These are phyloP conservation scores for Ctenopoma multispine DNA, from an alignment of 2,797 vertebrate species.

Conservation along the genomic window DNA sequence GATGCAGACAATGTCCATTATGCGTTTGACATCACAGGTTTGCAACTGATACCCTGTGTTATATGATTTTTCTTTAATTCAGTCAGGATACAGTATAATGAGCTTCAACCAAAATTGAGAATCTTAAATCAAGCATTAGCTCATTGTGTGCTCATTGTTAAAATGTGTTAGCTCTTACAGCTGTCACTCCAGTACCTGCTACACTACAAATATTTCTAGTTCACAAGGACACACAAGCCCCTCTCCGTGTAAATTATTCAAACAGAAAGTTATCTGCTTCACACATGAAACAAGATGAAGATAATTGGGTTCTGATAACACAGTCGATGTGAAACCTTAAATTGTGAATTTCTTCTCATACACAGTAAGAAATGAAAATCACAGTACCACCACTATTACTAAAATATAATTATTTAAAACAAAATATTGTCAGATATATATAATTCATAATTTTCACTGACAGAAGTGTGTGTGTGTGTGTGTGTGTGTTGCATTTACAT, in stretches of 20 bases:
- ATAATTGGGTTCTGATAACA: background rate
- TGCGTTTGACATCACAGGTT: conserved; percentile 95
- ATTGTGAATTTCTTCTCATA: too few species aligned
- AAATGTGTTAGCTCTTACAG: background rate
- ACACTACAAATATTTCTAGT: too few species aligned
- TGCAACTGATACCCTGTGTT: conserved; percentile 48
- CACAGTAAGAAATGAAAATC: too few species aligned
- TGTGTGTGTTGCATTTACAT: background rate
- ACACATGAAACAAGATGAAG: background rate
- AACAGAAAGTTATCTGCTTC: background rate
- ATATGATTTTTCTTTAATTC: background rate
- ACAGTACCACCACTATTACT: too few species aligned
- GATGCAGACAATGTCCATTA: conserved; percentile 87
- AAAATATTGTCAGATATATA: background rate
- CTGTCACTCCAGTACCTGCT: background rate
- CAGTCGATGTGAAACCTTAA: too few species aligned
- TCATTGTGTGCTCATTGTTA: background rate
- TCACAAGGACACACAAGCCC: background rate
- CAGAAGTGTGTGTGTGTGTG: background rate
- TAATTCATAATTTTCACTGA: too few species aligned
- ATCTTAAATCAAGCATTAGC: background rate
- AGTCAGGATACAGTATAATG: background rate
- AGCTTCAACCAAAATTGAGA: background rate
- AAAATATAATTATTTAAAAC: too few species aligned
- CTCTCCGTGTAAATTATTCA: background rate